These are phyloP conservation scores for Elephantulus edwardii DNA, from an alignment of 2,113 vertebrate species.

Conservation along the genomic window DNA sequence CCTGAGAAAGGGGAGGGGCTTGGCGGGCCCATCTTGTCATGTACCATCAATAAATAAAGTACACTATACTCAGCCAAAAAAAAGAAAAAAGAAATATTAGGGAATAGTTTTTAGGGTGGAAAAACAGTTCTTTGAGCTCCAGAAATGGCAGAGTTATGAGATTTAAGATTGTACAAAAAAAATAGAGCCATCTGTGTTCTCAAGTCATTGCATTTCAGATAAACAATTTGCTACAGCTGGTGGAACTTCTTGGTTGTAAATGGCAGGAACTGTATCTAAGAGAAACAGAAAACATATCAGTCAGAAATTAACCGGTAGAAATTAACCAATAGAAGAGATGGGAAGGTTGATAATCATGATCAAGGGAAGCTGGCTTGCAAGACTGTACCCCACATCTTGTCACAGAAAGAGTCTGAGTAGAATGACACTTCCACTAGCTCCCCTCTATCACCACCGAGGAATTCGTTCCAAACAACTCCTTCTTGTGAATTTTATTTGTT, in stretches of 20 bases:
- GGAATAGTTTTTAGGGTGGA: not conserved
- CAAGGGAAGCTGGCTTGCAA: not conserved
- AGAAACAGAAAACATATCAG: not conserved
- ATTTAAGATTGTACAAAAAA: conserved; percentile 13
- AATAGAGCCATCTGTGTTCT: not conserved
- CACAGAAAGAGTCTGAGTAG: not conserved
- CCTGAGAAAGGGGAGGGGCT: too few relatives aligned
- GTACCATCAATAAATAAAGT: too few relatives aligned
- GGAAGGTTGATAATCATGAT: not conserved
- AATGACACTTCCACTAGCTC: not conserved
- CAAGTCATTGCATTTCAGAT: not conserved
- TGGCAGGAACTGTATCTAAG: not conserved
- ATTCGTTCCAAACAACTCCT: not conserved
- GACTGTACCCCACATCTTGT: not conserved
- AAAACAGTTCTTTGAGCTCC: not conserved
- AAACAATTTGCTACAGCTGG: not conserved
- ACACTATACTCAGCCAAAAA: too few relatives aligned
- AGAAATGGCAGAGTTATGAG: not conserved
- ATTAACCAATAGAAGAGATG: not conserved
- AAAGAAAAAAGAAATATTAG: too few relatives aligned
- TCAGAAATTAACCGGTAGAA: not conserved
- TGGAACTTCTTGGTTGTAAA: not conserved
- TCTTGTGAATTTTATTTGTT: not conserved
- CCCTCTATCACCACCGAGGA: not conserved
- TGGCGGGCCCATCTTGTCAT: too few relatives aligned